Conservation (phyloP, 2,113 vertebrate species). For the Poeciliopsis occidentalis region DNA sequence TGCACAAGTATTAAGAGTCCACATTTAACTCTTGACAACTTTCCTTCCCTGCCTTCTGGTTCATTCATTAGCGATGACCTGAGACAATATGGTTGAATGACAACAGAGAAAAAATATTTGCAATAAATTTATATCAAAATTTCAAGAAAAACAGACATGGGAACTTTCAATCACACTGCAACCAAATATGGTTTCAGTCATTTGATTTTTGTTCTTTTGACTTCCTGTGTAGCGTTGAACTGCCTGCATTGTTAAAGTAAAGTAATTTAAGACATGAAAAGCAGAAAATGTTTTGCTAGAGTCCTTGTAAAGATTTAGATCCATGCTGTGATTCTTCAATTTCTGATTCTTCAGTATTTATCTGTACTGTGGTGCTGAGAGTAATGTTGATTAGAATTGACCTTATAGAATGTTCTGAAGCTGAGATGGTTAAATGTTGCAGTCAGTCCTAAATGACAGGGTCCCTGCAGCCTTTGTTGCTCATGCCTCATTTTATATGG, state of each 20-base stretch:
- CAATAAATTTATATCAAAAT: not conserved
- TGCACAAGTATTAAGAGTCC: too few species aligned
- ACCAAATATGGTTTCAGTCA: not conserved
- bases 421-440: constrained; percentile 39
- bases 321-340: not conserved
- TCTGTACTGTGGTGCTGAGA: not conserved
- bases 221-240: not conserved
- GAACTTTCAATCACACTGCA: not conserved
- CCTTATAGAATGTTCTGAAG: constrained; percentile 34
- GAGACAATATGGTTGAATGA: not conserved
- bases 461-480: constrained; percentile 49
- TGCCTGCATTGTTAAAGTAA: not conserved
- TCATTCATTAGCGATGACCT: too few species aligned
- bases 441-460: constrained; percentile 63
- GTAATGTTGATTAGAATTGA: constrained; percentile 7
- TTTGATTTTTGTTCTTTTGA: not conserved
- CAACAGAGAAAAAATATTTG: not conserved
- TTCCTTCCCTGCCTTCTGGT: too few species aligned
- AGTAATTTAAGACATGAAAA: not conserved
- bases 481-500: constrained; percentile 52
- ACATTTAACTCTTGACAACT: too few species aligned
- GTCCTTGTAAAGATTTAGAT: not conserved
- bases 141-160: not conserved
- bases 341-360: not conserved
- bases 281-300: not conserved